Percentiles rank a stretch among this genome's conserved stretches.
These are phyloP conservation scores for Nemotelus nigrinus DNA, from an alignment of 2,888 invertebrate species.

Conservation along the genomic window DNA sequence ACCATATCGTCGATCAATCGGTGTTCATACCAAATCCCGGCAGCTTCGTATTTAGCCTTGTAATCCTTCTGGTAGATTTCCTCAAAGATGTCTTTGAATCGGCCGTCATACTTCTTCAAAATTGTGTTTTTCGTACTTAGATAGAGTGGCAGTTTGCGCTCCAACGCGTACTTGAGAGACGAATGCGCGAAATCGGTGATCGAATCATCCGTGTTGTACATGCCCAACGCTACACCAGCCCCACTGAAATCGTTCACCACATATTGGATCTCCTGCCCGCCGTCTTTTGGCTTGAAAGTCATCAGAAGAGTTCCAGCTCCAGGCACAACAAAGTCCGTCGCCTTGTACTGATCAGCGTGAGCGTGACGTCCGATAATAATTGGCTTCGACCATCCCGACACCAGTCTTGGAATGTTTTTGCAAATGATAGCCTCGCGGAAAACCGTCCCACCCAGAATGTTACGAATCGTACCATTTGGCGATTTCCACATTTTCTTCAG, in stretches of 20 bases:
- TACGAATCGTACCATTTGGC: conserved; percentile 88
- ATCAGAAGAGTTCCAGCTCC: conserved; percentile 89
- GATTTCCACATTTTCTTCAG: conserved; percentile 92
- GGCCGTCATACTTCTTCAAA: conserved; percentile 93
- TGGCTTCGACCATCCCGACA: conserved; percentile 94
- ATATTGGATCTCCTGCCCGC: conserved; percentile 72
- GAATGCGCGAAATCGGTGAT: conserved; percentile 94
- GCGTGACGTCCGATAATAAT: conserved; percentile 99
- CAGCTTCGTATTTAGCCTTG: conserved; percentile 82
- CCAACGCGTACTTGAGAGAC: conserved; percentile 90
- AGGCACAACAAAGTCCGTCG: conserved; percentile 95
- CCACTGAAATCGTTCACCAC: conserved; percentile 87
- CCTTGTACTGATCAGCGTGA: conserved; percentile 97
- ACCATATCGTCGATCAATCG: conserved; percentile 99
- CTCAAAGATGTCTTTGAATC: conserved; percentile 97
- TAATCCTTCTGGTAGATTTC: conserved; percentile 92
- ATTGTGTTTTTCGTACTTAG: conserved; percentile 98
- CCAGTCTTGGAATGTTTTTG: conserved; percentile 94
- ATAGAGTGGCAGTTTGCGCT: conserved; percentile 87
- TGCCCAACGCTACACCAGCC: conserved; percentile 91
- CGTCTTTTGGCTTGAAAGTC: conserved; percentile 76
- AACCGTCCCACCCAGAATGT: conserved; percentile 79
- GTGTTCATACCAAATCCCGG: conserved; percentile 97
- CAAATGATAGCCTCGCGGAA: conserved; percentile 90
- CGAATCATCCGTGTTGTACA: conserved; percentile 97